phyloP scores from a whole-genome alignment of 2,888 invertebrate genomes.

The Leucoptera coffeella region DNA sequence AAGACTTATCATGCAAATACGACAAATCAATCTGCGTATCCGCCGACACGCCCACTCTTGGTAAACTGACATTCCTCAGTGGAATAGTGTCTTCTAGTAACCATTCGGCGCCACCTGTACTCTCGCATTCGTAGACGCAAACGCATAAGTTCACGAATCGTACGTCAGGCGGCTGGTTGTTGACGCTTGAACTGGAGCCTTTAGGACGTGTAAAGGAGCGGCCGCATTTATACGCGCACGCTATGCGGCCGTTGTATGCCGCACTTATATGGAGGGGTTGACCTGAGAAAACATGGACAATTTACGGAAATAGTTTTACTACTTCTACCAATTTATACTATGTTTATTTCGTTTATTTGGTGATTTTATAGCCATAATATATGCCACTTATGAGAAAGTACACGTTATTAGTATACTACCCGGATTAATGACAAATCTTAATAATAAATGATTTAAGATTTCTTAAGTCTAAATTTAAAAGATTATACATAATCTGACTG shows the following conservation, averaged over 20 bases:
- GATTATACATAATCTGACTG: no score
- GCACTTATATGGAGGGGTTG: conserved; percentile 91
- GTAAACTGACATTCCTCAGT: conserved; percentile 84
- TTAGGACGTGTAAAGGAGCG: conserved; percentile 84
- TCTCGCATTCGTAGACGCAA: conserved; percentile 98
- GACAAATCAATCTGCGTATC: conserved; percentile 80
- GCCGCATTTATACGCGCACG: conserved; percentile 94
- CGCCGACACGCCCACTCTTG: conserved; percentile 71
- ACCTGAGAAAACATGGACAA: conserved; percentile 31
- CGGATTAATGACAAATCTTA: no score
- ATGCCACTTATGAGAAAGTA: no score
- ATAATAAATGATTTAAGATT: no score
- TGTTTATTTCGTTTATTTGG: no score
- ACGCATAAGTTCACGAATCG: conserved; percentile 87
- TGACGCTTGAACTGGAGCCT: conserved; percentile 22
- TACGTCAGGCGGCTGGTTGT: conserved; percentile 31
- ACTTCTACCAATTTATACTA: conserved; percentile 1
- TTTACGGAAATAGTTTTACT: background rate
- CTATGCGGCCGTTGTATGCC: conserved; percentile 95
- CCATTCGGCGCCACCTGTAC: conserved; percentile 92
- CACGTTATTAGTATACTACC: no score
- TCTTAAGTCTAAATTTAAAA: no score
- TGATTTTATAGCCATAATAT: no score
- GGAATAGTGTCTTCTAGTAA: conserved; percentile 93
- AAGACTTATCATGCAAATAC: conserved; percentile 72